Evolutionary conservation across 2,888 invertebrate species (phyloP).

Genomic region (Leptopilina myrica): DNA sequence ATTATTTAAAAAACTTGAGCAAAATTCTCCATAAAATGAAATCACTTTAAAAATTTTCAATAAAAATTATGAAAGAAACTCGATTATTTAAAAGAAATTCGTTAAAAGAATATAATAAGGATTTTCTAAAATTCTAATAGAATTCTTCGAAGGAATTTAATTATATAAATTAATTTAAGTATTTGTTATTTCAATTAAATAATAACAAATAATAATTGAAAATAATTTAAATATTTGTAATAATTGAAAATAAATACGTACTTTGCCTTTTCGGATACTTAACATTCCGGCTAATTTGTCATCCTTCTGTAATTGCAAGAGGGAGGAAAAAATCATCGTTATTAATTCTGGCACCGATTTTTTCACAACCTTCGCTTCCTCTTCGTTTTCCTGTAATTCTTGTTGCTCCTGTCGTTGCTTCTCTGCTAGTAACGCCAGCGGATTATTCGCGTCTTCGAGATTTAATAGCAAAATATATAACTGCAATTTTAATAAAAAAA

Average conservation of each 20-base stretch:
- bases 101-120: too few relatives aligned
- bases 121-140: too few relatives aligned
- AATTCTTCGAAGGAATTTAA: too few relatives aligned
- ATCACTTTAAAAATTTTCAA: too few relatives aligned
- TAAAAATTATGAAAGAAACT: too few relatives aligned
- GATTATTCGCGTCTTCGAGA: conserved; percentile 91
- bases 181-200: too few relatives aligned
- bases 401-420: conserved; percentile 79
- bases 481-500: conserved; percentile 65
- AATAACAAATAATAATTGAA: too few relatives aligned
- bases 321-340: conserved; percentile 81
- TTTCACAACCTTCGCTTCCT: conserved; percentile 78
- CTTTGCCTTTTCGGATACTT: conserved; percentile 90
- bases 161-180: too few relatives aligned
- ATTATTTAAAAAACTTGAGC: too few relatives aligned
- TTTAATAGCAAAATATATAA: conserved; percentile 87
- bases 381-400: conserved; percentile 79
- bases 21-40: too few relatives aligned
- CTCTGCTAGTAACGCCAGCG: conserved; percentile 84
- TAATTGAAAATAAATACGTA: conserved; percentile 69
- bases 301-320: conserved; percentile 82
- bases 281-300: conserved; percentile 86
- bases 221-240: too few relatives aligned
- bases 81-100: too few relatives aligned
- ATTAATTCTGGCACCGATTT: conserved; percentile 82